phyloP scores from a whole-genome alignment of 2,888 invertebrate species.

The Ornithoptera priamus region DNA sequence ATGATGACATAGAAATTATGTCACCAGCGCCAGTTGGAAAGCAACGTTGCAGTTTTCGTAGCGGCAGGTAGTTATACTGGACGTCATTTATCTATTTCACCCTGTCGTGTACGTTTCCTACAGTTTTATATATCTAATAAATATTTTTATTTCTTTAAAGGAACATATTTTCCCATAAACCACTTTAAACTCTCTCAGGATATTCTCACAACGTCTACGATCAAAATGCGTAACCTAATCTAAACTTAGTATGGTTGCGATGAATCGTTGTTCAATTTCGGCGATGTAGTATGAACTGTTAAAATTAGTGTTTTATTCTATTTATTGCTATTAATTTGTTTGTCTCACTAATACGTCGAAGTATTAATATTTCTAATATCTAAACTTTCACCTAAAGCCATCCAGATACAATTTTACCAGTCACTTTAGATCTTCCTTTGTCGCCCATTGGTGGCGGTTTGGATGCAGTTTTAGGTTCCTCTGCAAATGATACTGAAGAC shows the following conservation, averaged over 20 bases:
- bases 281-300: not conserved
- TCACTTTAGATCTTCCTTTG: slow-evolving; percentile 85
- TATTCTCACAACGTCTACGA: too few species aligned
- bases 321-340: slow-evolving; percentile 56
- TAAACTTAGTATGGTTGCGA: not conserved
- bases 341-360: slow-evolving; percentile 61
- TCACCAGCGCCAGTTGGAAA: too few species aligned
- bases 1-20: not conserved
- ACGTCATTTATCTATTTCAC: too few species aligned
- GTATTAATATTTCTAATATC: slow-evolving; percentile 7
- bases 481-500: slow-evolving; percentile 34
- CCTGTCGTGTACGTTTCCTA: too few species aligned
- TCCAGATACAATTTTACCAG: slow-evolving; percentile 86
- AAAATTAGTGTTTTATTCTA: slow-evolving; percentile 32
- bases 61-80: too few species aligned
- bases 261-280: not conserved
- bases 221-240: not conserved
- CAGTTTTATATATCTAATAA: too few species aligned
- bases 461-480: slow-evolving; percentile 24
- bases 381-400: slow-evolving; percentile 79
- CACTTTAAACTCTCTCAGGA: too few species aligned
- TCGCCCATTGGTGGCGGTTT: slow-evolving; percentile 70
- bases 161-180: too few species aligned
- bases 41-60: too few species aligned
- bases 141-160: too few species aligned